Evolutionary conservation across 1,140 invertebrate genomes (phyloP).

Genomic region (Harlomillsia oculata): DNA sequence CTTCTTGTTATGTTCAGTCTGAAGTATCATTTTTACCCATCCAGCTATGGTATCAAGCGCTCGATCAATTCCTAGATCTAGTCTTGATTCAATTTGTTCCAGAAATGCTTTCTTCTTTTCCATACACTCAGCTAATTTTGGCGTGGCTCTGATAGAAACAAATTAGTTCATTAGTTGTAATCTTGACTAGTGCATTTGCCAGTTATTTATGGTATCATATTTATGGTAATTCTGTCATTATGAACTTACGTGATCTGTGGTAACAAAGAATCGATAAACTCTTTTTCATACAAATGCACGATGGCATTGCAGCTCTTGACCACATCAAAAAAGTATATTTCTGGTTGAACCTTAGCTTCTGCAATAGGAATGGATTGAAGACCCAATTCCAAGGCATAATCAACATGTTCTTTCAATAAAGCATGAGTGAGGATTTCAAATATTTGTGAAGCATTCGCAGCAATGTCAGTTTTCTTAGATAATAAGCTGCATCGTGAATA

Average conservation of each 20-base stretch:
- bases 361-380: conserved; percentile 82
- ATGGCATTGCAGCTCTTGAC: conserved; percentile 91
- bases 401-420: conserved; percentile 83
- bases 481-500: conserved; percentile 70
- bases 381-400: conserved; percentile 90
- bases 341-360: conserved; percentile 67
- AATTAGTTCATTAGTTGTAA: conserved; percentile 3
- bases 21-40: conserved; percentile 83
- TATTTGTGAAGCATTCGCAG: conserved; percentile 69
- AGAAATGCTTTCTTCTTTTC: conserved; percentile 75
- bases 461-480: conserved; percentile 66
- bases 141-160: conserved; percentile 58
- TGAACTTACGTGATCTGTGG: conserved; percentile 70
- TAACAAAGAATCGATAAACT: conserved; percentile 79
- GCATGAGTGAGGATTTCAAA: conserved; percentile 79
- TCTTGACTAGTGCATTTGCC: too few relatives aligned
- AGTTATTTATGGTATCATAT: too few relatives aligned
- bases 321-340: conserved; percentile 90
- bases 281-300: conserved; percentile 88
- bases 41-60: conserved; percentile 76
- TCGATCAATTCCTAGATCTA: conserved; percentile 69
- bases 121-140: conserved; percentile 76
- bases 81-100: conserved; percentile 81
- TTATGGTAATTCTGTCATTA: conserved; percentile 8
- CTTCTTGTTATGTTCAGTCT: conserved; percentile 87